These are phyloP conservation scores for Patagioenas fasciata DNA, from an alignment of 2,113 vertebrate genomes.

Conservation along the genomic window DNA sequence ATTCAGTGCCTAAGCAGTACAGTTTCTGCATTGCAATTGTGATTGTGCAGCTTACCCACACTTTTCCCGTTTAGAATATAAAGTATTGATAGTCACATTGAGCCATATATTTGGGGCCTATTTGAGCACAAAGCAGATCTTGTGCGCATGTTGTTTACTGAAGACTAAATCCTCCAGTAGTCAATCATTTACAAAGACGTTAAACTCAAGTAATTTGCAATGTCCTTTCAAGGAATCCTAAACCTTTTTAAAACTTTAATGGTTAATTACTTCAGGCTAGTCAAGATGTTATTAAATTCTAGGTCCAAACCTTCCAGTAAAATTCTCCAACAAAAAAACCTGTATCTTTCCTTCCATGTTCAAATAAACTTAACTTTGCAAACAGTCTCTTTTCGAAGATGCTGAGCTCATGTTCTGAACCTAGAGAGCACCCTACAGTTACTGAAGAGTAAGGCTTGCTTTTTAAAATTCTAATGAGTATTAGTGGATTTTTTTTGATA, in stretches of 20 bases:
- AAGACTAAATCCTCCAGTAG: constrained; percentile 79
- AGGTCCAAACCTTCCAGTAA: background rate
- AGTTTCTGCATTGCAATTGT: background rate
- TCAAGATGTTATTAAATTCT: background rate
- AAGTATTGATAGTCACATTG: background rate
- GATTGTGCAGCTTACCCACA: background rate
- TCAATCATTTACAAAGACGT: background rate
- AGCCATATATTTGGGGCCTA: background rate
- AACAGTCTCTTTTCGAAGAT: background rate
- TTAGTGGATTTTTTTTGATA: background rate
- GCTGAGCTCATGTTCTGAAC: background rate
- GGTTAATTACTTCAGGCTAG: background rate
- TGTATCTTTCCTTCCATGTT: background rate
- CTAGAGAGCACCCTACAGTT: background rate
- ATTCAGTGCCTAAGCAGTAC: background rate
- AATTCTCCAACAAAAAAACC: background rate
- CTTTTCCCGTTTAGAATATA: background rate
- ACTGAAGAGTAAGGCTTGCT: background rate
- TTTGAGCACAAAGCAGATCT: constrained; percentile 81
- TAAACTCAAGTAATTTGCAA: background rate
- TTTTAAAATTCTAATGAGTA: background rate
- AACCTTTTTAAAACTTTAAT: background rate
- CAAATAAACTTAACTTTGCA: constrained; percentile 39
- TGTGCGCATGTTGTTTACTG: constrained; percentile 93
- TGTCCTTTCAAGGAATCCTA: background rate